Base-by-base conservation (phyloP, 2,888 invertebrate genomes). In the Exocentrus adspersus region DNA sequence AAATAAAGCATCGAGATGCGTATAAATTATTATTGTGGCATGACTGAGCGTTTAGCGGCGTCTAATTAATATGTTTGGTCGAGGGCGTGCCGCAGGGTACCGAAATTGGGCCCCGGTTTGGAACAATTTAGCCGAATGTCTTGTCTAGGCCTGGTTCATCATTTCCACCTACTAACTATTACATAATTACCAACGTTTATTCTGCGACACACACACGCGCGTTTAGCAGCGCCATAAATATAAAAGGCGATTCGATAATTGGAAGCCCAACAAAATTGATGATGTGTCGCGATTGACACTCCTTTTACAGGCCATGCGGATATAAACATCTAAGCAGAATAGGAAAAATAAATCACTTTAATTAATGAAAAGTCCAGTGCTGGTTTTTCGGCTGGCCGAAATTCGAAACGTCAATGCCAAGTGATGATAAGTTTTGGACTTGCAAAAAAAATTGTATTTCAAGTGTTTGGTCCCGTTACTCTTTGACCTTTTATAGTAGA, bases 1-100 rank as follows among this genome's bases (percentile, higher is more conserved):
- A 76, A 76, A 77, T 73, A 76, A 74, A 77, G 64, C 64, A 71
- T 60, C 45, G 52, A 63, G 59, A 60, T 61, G 60, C 65, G 69
- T 74, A 75, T 74, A 74, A 75, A 76, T 74, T 75, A 76, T 74
- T 60, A 62, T n/a, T n/a, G n/a, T 72, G 72, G 72, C 75, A 75
- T 75, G 75, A 74, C 76, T 71, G 69, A 66, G 72, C 75, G 72
- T 76, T 76, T 73, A 75, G 71, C 74, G 72, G 73, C 72, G 69
- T 74, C 72, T 76, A 75, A 76, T 75, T 75, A 75, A 75, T 76
- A 75, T 72, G 71, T 75, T 74, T 75, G 73, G 75, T 75, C 73
- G 71, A 71, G 28, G 43, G 30, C 52, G 14, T 20, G 20, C 19
- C 37, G 19, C 19, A 52, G 41, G 52, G n/a, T 14, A n/a, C n/a